Base-by-base conservation (phyloP, 2,797 vertebrate species). In the Rhodeus uyekii region DNA sequence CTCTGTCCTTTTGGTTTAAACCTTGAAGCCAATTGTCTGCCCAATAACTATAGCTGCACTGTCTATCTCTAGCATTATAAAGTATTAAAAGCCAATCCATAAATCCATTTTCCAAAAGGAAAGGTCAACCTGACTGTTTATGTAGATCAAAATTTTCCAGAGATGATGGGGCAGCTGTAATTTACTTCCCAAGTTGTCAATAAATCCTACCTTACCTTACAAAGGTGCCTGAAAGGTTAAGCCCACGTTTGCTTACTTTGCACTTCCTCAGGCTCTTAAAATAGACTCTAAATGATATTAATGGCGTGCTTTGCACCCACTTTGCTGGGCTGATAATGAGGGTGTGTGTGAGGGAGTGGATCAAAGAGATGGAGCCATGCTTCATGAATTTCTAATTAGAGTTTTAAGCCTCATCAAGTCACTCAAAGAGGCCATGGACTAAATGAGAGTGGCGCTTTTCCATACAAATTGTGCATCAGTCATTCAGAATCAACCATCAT, bases 231-330 rank as follows among this genome's bases (percentile, higher is more conserved):
- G 27, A 72, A 85, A 64, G 76, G 50, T 61, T 80, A 19, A 74
- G n/a, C 63, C 53, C 61, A 22, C 18, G 24, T 48, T 34, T 78
- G 64, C 65, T 82, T 78, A 71, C 61, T 76, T 61, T 79, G 74
- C 75, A 81, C 83, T 53, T 84, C 50, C 58, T 84, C 38, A 38
- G 67, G 32, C 67, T 80, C 48, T 77, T 84, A 82, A 71, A 7
- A 84, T 55, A 80, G 69, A 82, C 48, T 72, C 38, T 84, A 79
- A 78, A 79, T 83, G 68, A 76, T 76, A 86, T 76, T 78, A 85
- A 86, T 64, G 72, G 78, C 14, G 13, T 63, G 60, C 32, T 86
- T 63, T n/a, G 69, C 63, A 44, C 55, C 60, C 34, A 63, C 39
- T 72, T 84, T 24, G n/a, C 63, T 76, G 67, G 14, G 18, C 12